These are phyloP conservation scores for Ennomos erosarius DNA, from an alignment of 2,888 invertebrate species.

Conservation along the genomic window DNA sequence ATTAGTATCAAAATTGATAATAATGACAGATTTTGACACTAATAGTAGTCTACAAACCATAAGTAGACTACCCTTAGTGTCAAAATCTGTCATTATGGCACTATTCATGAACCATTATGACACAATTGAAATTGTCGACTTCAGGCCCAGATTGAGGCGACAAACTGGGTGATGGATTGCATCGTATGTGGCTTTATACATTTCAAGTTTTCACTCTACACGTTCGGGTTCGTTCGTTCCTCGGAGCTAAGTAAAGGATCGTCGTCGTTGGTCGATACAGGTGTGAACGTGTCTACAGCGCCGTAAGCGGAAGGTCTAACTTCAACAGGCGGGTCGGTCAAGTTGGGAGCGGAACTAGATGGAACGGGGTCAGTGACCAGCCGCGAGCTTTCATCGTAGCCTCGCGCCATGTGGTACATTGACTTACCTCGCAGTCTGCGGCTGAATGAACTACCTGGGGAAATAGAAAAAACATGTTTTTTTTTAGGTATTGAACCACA, in stretches of 20 bases:
- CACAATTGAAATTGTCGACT: too few relatives aligned
- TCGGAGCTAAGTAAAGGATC: constrained; percentile 61
- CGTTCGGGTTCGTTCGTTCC: constrained; percentile 54
- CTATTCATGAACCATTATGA: too few relatives aligned
- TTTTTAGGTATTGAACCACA: too few relatives aligned
- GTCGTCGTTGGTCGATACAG: constrained; percentile 59
- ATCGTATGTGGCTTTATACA: too few relatives aligned
- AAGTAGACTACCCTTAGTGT: too few relatives aligned
- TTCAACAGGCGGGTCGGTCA: constrained; percentile 63
- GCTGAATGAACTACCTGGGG: constrained; percentile 89
- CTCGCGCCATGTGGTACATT: constrained; percentile 90
- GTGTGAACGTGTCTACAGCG: constrained; percentile 63
- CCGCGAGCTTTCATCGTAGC: constrained; percentile 86
- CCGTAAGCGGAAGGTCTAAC: constrained; percentile 70
- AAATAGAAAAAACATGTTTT: not conserved
- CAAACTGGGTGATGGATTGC: too few relatives aligned
- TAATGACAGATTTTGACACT: too few relatives aligned
- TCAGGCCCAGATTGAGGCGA: too few relatives aligned
- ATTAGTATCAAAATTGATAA: too few relatives aligned
- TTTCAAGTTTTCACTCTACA: too few relatives aligned
- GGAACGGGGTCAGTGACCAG: constrained; percentile 64
- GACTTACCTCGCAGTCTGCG: constrained; percentile 91
- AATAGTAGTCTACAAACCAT: too few relatives aligned
- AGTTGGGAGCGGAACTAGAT: constrained; percentile 70
- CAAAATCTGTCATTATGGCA: too few relatives aligned